Evolutionary conservation across 2,797 vertebrate genomes (phyloP).

Genomic region (Rallus crepitans): DNA sequence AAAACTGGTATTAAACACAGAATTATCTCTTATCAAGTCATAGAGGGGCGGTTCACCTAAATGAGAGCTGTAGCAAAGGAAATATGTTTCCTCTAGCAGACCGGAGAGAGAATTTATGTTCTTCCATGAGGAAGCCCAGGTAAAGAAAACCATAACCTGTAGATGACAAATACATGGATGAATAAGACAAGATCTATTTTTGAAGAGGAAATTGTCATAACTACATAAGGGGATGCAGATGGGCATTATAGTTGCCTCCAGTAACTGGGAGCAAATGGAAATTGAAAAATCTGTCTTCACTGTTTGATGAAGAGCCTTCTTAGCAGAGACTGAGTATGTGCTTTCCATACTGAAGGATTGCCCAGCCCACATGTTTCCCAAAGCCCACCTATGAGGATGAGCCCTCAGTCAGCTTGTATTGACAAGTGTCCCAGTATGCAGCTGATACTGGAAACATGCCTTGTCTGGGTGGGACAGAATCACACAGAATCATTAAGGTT

Average conservation of each 20-base stretch:
- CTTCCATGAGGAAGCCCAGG: background rate
- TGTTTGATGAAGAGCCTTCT: background rate
- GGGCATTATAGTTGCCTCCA: background rate
- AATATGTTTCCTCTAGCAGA: background rate
- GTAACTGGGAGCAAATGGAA: background rate
- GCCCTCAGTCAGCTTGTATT: background rate
- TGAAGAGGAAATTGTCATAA: background rate
- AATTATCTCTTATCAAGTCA: background rate
- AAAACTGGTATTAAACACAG: background rate
- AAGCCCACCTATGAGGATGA: background rate
- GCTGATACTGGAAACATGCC: fast-evolving
- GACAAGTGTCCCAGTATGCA: background rate
- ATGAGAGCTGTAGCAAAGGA: background rate
- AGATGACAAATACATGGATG: background rate
- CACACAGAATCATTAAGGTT: too few relatives aligned
- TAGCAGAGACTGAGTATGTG: background rate
- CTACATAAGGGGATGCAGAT: background rate
- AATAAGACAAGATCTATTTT: background rate
- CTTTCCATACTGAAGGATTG: background rate
- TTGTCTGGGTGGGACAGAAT: background rate
- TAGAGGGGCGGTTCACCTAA: background rate
- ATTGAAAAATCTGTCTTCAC: background rate
- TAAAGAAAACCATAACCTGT: background rate
- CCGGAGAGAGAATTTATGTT: background rate
- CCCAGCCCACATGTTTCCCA: background rate